phyloP scores from a whole-genome alignment of 2,797 vertebrate species.

The Lithobates sylvaticus region DNA sequence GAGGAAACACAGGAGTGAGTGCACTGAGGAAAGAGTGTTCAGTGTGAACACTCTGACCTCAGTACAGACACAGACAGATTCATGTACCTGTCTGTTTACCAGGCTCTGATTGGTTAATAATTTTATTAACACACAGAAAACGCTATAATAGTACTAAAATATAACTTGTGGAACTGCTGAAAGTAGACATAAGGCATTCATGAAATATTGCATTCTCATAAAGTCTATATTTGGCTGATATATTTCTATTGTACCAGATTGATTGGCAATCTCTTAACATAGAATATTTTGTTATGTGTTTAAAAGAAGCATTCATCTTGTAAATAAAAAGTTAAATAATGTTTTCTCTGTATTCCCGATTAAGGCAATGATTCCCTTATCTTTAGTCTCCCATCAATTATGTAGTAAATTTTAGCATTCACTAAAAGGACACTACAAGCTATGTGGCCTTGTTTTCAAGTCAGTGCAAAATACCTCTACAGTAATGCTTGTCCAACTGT shows the following conservation, averaged over 20 bases:
- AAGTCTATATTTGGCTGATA: not conserved
- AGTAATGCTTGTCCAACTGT: conserved; percentile 67
- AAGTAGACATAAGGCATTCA: not conserved
- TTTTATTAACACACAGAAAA: too few species aligned
- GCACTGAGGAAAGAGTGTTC: too few species aligned
- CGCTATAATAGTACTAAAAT: too few species aligned
- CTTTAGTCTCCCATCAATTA: conserved; percentile 35
- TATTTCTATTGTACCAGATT: not conserved
- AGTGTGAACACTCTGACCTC: too few species aligned
- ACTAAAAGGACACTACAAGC: conserved; percentile 33
- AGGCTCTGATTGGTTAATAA: too few species aligned
- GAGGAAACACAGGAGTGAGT: too few species aligned
- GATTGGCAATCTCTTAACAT: not conserved
- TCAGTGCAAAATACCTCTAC: conserved; percentile 61
- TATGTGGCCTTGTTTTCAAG: conserved; percentile 55
- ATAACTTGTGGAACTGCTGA: too few species aligned
- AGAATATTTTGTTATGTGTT: not conserved
- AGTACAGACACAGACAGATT: too few species aligned
- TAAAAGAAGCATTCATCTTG: not conserved
- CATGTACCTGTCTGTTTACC: too few species aligned
- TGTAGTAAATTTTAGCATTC: conserved; percentile 47
- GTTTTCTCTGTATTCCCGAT: not conserved
- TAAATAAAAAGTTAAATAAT: not conserved
- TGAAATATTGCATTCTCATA: not conserved
- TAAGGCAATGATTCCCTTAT: conserved; percentile 19